These are phyloP conservation scores for Uloborus diversus DNA, from an alignment of 1,140 invertebrate species.

Conservation along the genomic window DNA sequence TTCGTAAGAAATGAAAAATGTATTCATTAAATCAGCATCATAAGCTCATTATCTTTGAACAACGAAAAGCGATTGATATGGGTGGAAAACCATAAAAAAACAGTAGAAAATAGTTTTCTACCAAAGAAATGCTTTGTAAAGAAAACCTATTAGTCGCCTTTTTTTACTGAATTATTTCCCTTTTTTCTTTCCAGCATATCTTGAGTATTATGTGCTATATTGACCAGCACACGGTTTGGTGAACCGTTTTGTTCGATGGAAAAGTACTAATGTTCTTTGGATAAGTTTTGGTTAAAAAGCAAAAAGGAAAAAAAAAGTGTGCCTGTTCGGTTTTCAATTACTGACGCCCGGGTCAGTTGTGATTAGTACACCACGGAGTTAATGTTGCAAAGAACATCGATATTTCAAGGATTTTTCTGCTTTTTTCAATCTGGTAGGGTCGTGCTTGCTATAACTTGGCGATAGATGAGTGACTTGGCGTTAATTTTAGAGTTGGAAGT, in stretches of 20 bases:
- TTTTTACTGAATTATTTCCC: background rate
- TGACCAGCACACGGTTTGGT: conserved; percentile 46
- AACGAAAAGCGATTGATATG: conserved; percentile 14
- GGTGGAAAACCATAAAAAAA: background rate
- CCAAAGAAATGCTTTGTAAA: conserved; percentile 45
- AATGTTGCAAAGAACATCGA: conserved; percentile 44
- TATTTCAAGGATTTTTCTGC: conserved; percentile 35
- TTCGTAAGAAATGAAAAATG: background rate
- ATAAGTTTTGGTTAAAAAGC: background rate
- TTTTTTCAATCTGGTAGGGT: background rate
- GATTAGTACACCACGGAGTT: conserved; percentile 37
- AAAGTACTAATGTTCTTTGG: conserved; percentile 18
- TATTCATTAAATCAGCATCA: conserved; percentile 40
- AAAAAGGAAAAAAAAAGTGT: background rate
- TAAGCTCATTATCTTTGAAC: conserved; percentile 30
- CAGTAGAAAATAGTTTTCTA: background rate
- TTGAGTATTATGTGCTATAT: conserved; percentile 45
- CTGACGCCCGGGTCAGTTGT: conserved; percentile 16
- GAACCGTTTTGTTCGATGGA: conserved; percentile 13
- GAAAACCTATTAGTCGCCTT: conserved; percentile 25
- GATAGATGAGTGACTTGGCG: background rate
- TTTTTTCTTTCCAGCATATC: conserved; percentile 20
- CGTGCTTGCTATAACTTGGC: background rate
- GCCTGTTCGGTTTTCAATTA: conserved; percentile 45
- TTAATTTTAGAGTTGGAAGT: background rate